These are phyloP conservation scores for Perca schrenkii DNA, from an alignment of 2,113 vertebrate genomes.

Conservation along the genomic window DNA sequence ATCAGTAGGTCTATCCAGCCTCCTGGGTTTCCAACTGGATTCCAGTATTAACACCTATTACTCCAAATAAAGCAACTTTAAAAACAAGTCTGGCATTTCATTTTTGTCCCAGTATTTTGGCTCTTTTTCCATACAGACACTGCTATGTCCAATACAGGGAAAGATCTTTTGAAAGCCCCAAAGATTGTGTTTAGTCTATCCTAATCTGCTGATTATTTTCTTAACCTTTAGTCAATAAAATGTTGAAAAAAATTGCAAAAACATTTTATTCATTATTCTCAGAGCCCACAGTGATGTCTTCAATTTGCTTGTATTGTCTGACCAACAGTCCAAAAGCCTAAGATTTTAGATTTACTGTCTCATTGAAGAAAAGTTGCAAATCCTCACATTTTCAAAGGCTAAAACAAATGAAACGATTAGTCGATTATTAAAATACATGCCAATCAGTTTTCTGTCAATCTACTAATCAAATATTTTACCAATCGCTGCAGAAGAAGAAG, in stretches of 20 bases:
- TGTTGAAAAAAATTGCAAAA: background rate
- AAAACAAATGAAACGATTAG: background rate
- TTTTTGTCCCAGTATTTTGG: background rate
- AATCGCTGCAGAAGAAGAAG: background rate
- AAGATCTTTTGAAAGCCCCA: background rate
- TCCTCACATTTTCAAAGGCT: background rate
- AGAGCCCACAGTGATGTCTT: background rate
- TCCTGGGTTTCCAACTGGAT: background rate
- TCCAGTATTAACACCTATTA: background rate
- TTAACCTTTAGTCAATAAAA: background rate
- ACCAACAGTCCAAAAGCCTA: background rate
- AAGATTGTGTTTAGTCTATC: background rate
- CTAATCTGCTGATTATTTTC: background rate
- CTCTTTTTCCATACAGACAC: background rate
- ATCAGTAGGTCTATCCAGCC: background rate
- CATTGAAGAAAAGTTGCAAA: background rate
- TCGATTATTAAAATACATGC: background rate
- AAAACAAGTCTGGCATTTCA: background rate
- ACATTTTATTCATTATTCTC: background rate
- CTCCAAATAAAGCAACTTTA: background rate
- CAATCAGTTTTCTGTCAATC: background rate
- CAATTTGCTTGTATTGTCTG: background rate
- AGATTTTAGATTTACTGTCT: background rate
- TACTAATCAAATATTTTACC: background rate
- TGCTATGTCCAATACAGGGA: too few relatives aligned